Base-by-base conservation (phyloP, 2,113 vertebrate genomes). In the Phalacrocorax carbo region DNA sequence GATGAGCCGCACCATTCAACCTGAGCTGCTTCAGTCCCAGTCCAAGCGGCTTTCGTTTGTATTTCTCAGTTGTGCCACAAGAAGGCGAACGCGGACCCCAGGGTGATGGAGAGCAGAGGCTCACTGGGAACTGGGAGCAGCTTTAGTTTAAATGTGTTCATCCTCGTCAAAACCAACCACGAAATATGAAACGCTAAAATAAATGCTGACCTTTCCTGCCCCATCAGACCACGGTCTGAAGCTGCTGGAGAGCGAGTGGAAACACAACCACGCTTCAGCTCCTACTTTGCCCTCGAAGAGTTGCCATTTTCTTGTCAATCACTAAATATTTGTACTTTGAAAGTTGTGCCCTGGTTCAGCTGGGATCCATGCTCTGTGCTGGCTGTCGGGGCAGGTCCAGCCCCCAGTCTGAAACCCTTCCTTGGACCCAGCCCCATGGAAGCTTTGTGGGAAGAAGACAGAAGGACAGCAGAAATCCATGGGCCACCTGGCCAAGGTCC, bases 381-480 rank as follows among this genome's bases (percentile, higher is more conserved):
- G 61, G 32, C 52, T 30, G 6, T 15, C 1, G 2, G 38, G 18
- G 3, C 38, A 61, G 44, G 10, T 40, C 38, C 46, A 58, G n/a
- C 22, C 18, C 48, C 26, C 8, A 5, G 13, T 6, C 27, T n/a
- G 75, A 73, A 72, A 27, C 13, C 34, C 9, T 65, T 61, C 38
- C 26, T 30, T 2, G 1, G 4, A 22, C n/a, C 42, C 16, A 25
- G 14, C 21, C 21, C 18, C 9, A 1, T 1, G 9, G 75, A 54
- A 48, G 25, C 40, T 49, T 55, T 49, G 48, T 18, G 42, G 30
- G 44, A 46, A 46, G 44, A 25, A 44, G 75, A 57, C 1, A 51
- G 61, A 44, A 90, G 29, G 42, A 51, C 55, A 90, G 36, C 55
- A 76, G 61, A 64, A 52, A 22, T 26, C 29, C 11, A 2, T 9